Percentiles rank a stretch among this genome's conserved stretches.
Evolutionary conservation across 2,888 invertebrate species (phyloP).

Genomic region (Villa cingulata): DNA sequence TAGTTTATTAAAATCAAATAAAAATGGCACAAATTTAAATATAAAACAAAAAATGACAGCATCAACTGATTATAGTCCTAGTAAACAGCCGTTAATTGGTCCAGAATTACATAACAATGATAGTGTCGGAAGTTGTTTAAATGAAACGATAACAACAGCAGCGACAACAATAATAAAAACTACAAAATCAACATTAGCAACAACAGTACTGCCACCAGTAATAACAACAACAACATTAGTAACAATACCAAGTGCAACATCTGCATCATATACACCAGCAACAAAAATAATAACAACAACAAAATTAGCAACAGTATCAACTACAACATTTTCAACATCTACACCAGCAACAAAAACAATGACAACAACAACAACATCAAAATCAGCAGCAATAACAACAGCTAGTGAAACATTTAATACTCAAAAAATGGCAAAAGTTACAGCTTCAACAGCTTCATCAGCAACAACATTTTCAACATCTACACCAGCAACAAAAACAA

Average conservation of each 20-base stretch:
- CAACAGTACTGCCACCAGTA: background rate
- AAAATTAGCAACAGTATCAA: background rate
- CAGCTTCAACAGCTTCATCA: background rate
- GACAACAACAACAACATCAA: background rate
- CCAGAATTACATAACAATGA: conserved; percentile 20
- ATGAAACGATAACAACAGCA: conserved; percentile 13
- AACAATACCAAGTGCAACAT: too few species aligned
- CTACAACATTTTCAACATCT: background rate
- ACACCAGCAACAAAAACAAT: conserved; percentile 1
- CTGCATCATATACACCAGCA: too few species aligned
- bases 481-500: conserved; percentile 1
- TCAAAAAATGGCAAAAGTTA: too few species aligned
- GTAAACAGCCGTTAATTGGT: conserved; percentile 25
- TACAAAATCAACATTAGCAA: conserved; percentile 6
- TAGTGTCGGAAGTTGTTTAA: conserved; percentile 21
- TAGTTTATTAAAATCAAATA: conserved; percentile 36
- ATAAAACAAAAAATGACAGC: conserved; percentile 14
- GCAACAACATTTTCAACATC: background rate
- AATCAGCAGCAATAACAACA: background rate
- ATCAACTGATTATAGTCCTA: conserved; percentile 20
- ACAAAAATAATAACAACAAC: too few species aligned
- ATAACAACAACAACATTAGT: background rate
- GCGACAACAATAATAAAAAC: conserved; percentile 3
- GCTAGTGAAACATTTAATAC: too few species aligned
- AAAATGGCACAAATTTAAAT: conserved; percentile 11